Conservation (phyloP, 2,888 invertebrate genomes). For the Drosophila neonasuta region DNA sequence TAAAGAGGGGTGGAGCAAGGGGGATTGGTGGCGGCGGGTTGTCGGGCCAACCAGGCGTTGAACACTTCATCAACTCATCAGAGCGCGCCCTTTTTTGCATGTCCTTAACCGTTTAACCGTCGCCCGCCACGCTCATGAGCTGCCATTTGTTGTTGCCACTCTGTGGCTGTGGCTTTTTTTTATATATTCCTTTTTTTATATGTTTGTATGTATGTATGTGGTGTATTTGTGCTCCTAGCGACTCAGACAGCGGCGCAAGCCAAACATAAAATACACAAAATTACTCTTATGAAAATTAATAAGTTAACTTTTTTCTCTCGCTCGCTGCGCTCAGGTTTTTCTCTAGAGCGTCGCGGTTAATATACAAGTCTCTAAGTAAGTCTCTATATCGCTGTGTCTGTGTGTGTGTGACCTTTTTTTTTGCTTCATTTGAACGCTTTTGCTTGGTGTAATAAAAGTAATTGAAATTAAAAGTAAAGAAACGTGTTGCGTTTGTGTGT, state of each 20-base stretch:
- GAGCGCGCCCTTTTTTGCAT: constrained; percentile 77
- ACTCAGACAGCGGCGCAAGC: constrained; percentile 28
- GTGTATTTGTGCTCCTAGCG: constrained; percentile 36
- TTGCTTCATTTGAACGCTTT: constrained; percentile 68
- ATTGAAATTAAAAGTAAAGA: constrained; percentile 80
- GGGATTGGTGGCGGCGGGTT: constrained; percentile 1
- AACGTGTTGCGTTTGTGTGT: constrained; percentile 69
- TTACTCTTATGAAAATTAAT: constrained; percentile 81
- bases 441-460: constrained; percentile 72
- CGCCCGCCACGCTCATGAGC: constrained; percentile 56
- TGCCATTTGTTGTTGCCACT: constrained; percentile 63
- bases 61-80: constrained; percentile 78
- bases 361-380: constrained; percentile 11
- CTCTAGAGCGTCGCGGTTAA: constrained; percentile 35
- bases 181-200: constrained; percentile 4
- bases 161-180: constrained; percentile 39
- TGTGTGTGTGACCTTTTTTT: constrained; percentile 40
- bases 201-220: constrained; percentile 34
- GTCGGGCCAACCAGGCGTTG: constrained; percentile 70
- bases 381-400: constrained; percentile 13
- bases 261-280: constrained; percentile 78
- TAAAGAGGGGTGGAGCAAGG: background rate
- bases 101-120: constrained; percentile 75
- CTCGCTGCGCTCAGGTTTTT: constrained; percentile 50
- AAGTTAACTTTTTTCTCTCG: constrained; percentile 71